Base-by-base conservation (phyloP, 2,888 invertebrate species). In the Marronus borbonicus region DNA sequence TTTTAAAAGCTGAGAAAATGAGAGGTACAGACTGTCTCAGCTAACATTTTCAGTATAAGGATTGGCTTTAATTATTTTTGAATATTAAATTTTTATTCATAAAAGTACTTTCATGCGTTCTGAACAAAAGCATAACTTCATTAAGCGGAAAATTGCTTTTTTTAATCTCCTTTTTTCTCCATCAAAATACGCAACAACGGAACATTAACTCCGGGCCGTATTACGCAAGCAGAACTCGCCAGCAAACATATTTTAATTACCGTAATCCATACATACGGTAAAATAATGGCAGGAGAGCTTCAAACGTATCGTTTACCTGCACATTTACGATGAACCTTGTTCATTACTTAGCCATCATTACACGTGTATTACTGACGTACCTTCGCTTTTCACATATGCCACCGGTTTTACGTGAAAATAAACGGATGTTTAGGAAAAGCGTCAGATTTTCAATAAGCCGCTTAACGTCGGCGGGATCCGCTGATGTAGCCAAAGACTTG, bases 401-500 rank as follows among this genome's bases (percentile, higher is more conserved):
- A 31, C 1, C 10, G 58, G 39, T 31, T 39, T 58, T 58, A 72
- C 58, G 58, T 72, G 72, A 72, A 72, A 72, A 72, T 72, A 72
- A 72, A 60, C 72, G 58, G 72, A 55, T 58, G 72, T 72, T 72
- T 72, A 72, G 58, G 72, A 58, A 72, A 66, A 72, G 39, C 72
- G 58, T 72, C 72, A 72, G 72, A 72, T 72, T 72, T 72, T 72
- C 72, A 58, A 58, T 72, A 72, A 72, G 72, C 72, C 20, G 72
- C 72, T 72, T 72, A 72, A 58, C 72, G 72, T 36, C 3, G 72
- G 5, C 28, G 14, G 36, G 36, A 4, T 58, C 52, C 55, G 55
- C 20, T 20, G 55, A 17, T 24, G 7, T 58, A 55, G 58, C 58
- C 36, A 72, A 58, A 72, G 55, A 72, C 58, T 58, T 58, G 68